Base-by-base conservation (phyloP, 2,113 vertebrate genomes). In the Catharus minimus region DNA sequence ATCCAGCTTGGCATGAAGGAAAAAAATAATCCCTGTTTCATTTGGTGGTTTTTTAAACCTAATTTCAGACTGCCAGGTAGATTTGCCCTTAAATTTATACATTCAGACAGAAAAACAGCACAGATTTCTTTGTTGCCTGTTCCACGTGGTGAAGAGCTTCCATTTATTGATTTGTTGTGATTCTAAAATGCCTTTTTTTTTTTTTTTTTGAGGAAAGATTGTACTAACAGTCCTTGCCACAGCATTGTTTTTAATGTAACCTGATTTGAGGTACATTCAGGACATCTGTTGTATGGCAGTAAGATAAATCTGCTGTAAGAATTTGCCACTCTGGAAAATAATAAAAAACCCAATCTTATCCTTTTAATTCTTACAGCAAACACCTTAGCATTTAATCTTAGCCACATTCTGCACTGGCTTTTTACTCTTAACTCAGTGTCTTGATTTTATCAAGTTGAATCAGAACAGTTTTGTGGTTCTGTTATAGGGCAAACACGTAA, bases 1-100 rank as follows among this genome's bases (percentile, higher is more conserved):
- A 7, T 1, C 10, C 46, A 44, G 1, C 39, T 53, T n/a, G 32
- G 12, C 7, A 0, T 8, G 41, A 72, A 36, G 26, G 46, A 11
- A 43, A 49, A 58, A 58, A 13, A 11, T 9, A 6, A 11, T 7
- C 39, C 14, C 2, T 22, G 11, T 38, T 76, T 32, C 2, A 32
- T 49, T 61, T 3, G 7, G 13, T 43, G 47, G 1, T 33, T 52
- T 27, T 39, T 36, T 27, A 22, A 64, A 53, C 28, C 38, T 27
- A 1, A 18, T 75, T 85, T 85, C 38, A 36, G 14, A 5, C 32
- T 26, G 24, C 3, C 26, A 13, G 14, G 6, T 73, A 50, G n/a
- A 21, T 72, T 65, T 57, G 4, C 15, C 6, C 3, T 61, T 52
- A 24, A 20, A 19, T 86, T 49, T 33, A 39, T 16, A 11, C 4